Evolutionary conservation across 2,797 vertebrate species (phyloP).

Genomic region (Parambassis ranga): DNA sequence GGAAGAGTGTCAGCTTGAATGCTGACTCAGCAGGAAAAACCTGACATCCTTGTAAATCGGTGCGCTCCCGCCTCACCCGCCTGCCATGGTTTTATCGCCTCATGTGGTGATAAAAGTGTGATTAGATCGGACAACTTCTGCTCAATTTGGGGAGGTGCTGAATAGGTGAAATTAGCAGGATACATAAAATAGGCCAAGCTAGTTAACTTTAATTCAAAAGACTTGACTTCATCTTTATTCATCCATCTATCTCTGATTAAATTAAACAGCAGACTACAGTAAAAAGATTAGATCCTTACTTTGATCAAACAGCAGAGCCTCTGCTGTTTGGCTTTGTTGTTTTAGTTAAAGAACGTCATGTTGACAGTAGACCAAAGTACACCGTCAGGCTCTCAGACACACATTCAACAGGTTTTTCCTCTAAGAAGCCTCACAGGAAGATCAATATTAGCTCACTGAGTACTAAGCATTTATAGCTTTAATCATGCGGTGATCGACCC

Average conservation of each 20-base stretch:
- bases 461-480: too few relatives aligned
- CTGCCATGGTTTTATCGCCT: slow-evolving; percentile 22
- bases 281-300: too few relatives aligned
- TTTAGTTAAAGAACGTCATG: too few relatives aligned
- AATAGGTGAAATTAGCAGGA: background rate
- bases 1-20: background rate
- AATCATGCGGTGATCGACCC: too few relatives aligned
- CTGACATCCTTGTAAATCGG: slow-evolving; percentile 1
- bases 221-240: too few relatives aligned
- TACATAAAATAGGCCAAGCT: background rate
- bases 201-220: background rate
- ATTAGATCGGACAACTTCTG: background rate
- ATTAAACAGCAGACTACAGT: background rate
- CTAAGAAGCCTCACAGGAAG: background rate
- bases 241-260: background rate
- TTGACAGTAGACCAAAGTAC: background rate
- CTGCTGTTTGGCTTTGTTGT: too few relatives aligned
- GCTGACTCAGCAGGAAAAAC: slow-evolving; percentile 44
- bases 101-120: slow-evolving; percentile 4
- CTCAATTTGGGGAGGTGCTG: background rate
- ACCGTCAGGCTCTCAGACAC: background rate
- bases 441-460: background rate
- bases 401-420: slow-evolving; percentile 2
- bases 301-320: too few relatives aligned
- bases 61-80: background rate